Evolutionary conservation across 2,797 vertebrate species (phyloP), one percentile per base, ranked within the genome.

Genomic region (Mus caroli): DNA sequence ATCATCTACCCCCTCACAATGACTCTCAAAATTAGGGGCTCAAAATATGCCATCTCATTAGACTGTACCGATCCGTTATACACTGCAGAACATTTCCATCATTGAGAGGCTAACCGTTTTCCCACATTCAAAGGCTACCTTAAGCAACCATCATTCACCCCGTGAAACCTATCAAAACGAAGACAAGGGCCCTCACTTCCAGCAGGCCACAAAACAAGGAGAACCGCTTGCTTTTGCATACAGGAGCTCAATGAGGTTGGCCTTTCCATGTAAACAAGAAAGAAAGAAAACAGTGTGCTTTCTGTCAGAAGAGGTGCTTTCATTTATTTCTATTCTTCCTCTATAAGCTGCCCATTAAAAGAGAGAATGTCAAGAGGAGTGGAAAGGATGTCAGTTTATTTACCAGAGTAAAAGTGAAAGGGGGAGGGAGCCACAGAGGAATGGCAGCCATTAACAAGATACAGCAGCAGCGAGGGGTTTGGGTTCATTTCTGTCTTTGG

Each of bases 271-370:
- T n/a, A 80, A 73, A 79, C 87, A 78, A 73, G 26, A 80, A 46
- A 95, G 95, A 88, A 15, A 69, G 91, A 85, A 91, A 60, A 31
- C 7, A 43, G 64, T 71, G 69, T 3, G 26, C 64, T 75, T 78
- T 12, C 50, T 58, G 60, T 80, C 50, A 58, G 24, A 64, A 88
- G 50, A 62, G 64, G 5, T 2, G 52, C 11, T 54, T 78, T 34
- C 19, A 6, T 31, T 31, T 62, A 15, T 89, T 93, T 89, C 82
- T 93, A 78, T 82, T 50, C 19, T 86, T 90, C 88, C 56, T 89
- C 40, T 52, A 31, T 20, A 56, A 92, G 24, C 78, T 17, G 0
- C 52, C 93, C 67, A 15, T 34, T 86, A 50, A 96, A 86, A 60
- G 11, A 50, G 43, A 84, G 96, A 91, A 62, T 3, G 14, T 2